Base-by-base conservation (phyloP, 2,888 invertebrate species). In the Noctua janthe region DNA sequence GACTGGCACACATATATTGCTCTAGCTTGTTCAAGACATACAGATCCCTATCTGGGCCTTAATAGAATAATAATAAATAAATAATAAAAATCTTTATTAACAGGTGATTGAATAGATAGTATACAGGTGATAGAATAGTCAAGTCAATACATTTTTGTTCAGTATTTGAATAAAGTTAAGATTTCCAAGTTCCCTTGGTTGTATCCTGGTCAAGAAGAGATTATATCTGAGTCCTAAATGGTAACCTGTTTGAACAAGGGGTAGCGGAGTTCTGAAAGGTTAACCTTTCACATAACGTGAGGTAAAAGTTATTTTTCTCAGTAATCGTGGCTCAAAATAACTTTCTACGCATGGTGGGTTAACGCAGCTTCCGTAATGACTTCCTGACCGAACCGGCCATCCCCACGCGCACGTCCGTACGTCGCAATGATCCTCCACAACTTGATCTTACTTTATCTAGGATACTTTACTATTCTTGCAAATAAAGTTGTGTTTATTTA, bases 251-350 rank as follows among this genome's bases (percentile, higher is more conserved):
- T 6, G 15, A 73, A 67, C 51, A 17, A 80, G 29, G 39, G 62
- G 29, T 6, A 56, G 69, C 23, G 35, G 35, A 54, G 62, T 71
- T 70, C 17, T 29, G 66, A 49, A 77, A 70, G 64, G 59, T 66
- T 67, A 73, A 78, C 78, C 70, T 76, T 75, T 76, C 76, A 72
- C 76, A 59, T 62, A 54, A 35, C 43, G 72, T 49, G 56, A 64
- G 66, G 87, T 80, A 87, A 85, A 84, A 80, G 87, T 85, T 80
- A 75, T 87, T 78, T 75, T 67, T 73, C 43, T 49, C 71, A 72
- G 54, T 73, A 49, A 72, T 69, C 49, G 78, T 51, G 47, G n/a
- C 39, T 29, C 74, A 3, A 47, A 73, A 67, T 70, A 74, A 85
- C 87, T 87, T 87, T 85, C 84, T 80, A 75, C 71, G 39, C 74